Base-by-base conservation (phyloP, 2,888 invertebrate species). In the Oeneis ivallda region DNA sequence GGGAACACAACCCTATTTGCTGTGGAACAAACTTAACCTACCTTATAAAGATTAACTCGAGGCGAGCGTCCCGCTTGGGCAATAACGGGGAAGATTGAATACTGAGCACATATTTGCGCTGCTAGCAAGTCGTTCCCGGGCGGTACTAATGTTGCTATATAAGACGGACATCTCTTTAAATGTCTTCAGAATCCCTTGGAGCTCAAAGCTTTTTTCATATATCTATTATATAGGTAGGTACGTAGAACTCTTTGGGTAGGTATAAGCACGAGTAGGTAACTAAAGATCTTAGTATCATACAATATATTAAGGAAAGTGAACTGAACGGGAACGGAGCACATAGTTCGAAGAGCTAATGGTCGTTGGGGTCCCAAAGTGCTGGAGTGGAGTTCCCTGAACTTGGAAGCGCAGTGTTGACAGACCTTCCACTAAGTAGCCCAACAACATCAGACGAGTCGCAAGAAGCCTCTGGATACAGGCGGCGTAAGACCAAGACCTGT, bases 61-160 rank as follows among this genome's bases (percentile, higher is more conserved):
- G 58, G 64, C 58, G 63, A 56, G 45, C 60, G 71, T 74, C 74
- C 72, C 74, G 63, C 62, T 67, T 69, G 71, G 70, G 70, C 70
- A 70, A 72, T 73, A 70, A 72, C 69, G 69, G 68, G 59, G 66
- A 75, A 71, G 75, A 75, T 75, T 75, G 75, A 75, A 75, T 75
- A 74, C 74, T 71, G 72, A 73, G 70, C 72, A 74, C 74, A 73
- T 75, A 75, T 74, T 74, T 75, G 74, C 72, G 65, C 66, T 66
- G 70, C 70, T 67, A 70, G 71, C 69, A 72, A 75, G 74, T 72
- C 70, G 71, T 57, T 68, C 74, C 75, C 69, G 70, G 64, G 73
- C 70, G 74, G 71, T 56, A 67, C 72, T 66, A 66, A 68, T 69
- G 70, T 71, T 54, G 63, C 66, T 70, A 63, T 67, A 70, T 70